Percentiles rank a stretch among this genome's conserved stretches.
Conservation (phyloP, 2,113 vertebrate species). For the Girardinichthys multiradiatus region DNA sequence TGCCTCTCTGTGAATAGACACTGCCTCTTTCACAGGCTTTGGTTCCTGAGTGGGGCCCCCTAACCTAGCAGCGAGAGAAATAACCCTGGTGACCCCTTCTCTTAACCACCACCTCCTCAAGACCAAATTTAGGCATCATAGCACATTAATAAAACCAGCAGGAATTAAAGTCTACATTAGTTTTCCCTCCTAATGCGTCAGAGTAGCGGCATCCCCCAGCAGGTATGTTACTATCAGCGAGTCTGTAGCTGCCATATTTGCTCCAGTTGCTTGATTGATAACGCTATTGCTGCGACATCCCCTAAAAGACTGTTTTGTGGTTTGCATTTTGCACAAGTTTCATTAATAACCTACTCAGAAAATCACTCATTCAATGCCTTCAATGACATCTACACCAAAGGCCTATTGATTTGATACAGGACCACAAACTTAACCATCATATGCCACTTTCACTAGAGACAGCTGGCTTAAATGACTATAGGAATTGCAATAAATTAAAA, state of each 20-base stretch:
- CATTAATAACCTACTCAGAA: not conserved
- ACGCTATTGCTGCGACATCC: not conserved
- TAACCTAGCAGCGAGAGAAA: constrained; percentile 61
- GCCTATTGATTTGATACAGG: not conserved
- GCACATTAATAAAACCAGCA: constrained; percentile 57
- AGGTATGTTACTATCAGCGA: not conserved
- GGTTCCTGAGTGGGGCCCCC: constrained; percentile 66
- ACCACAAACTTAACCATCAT: not conserved
- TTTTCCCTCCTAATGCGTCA: constrained; percentile 53
- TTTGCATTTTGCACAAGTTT: not conserved
- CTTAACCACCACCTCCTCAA: constrained; percentile 30
- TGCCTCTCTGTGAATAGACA: constrained; percentile 70
- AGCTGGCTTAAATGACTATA: not conserved
- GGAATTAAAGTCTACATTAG: constrained; percentile 56
- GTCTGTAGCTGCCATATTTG: constrained; percentile 9
- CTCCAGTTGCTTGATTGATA: not conserved
- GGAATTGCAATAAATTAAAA: not conserved
- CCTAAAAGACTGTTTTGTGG: not conserved
- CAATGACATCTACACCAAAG: not conserved
- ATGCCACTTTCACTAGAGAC: not conserved
- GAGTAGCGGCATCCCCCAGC: constrained; percentile 42
- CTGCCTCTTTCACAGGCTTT: constrained; percentile 68
- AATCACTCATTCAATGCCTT: too few species aligned
- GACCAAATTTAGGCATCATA: constrained; percentile 60
- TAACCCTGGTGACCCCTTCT: constrained; percentile 23